A percentile compares a stretch with the other conserved stretches of the same genome.
Evolutionary conservation across 1,140 invertebrate genomes (phyloP).

Genomic region (Bilobella aurantiaca): DNA sequence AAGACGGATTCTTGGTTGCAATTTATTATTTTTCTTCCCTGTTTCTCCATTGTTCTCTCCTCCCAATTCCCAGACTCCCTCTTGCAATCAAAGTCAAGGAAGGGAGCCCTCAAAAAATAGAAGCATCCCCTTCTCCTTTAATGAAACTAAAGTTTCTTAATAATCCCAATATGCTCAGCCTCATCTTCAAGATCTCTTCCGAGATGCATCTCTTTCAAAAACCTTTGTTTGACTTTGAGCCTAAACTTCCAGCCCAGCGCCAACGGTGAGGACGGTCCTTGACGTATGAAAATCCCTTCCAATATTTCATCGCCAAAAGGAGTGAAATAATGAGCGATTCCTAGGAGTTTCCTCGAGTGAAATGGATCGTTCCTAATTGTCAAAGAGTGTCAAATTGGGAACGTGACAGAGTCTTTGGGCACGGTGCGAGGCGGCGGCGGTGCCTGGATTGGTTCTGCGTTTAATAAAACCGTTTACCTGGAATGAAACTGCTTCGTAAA

Average conservation of each 20-base stretch:
- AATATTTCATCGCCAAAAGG: constrained; percentile 5
- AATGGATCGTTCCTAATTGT: constrained; percentile 6
- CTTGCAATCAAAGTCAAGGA: not conserved
- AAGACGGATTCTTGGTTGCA: not conserved
- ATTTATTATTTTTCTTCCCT: constrained; percentile 6
- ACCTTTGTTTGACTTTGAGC: not conserved
- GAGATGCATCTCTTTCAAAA: no score
- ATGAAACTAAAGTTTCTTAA: not conserved
- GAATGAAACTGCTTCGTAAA: not conserved
- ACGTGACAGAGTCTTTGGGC: constrained; percentile 3
- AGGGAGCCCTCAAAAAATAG: no score
- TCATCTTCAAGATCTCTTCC: not conserved
- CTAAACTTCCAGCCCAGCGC: not conserved
- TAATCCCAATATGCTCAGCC: not conserved
- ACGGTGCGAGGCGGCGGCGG: not conserved
- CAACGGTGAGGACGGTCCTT: not conserved
- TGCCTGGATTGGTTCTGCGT: not conserved
- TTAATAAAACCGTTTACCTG: constrained; percentile 7
- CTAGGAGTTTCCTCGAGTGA: constrained; percentile 7
- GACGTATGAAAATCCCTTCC: not conserved
- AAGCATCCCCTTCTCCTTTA: not conserved
- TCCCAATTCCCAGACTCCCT: constrained; percentile 1
- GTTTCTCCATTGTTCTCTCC: not conserved
- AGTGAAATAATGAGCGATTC: constrained; percentile 3
- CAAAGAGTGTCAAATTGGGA: constrained; percentile 1